phyloP scores from a whole-genome alignment of 2,113 vertebrate species.

The Cathartes aura region DNA sequence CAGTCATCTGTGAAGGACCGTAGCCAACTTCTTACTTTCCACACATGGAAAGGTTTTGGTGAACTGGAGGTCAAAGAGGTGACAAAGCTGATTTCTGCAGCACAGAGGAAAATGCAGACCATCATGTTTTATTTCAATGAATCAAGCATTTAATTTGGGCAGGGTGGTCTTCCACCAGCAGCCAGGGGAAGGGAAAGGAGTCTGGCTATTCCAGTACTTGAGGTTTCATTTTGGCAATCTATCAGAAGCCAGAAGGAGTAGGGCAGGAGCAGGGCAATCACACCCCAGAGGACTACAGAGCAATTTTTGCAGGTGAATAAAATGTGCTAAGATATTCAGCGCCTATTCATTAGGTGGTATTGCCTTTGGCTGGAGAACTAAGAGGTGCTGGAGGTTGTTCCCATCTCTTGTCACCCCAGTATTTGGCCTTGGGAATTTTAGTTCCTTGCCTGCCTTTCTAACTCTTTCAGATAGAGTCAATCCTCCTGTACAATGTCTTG shows the following conservation, averaged over 20 bases:
- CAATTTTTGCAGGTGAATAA: neutral
- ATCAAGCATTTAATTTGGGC: neutral
- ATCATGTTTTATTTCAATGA: neutral
- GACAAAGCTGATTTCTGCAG: neutral
- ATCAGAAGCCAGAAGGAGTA: neutral
- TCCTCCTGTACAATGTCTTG: neutral
- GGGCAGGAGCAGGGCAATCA: neutral
- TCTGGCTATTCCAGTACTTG: neutral
- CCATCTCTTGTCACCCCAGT: neutral
- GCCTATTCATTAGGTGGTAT: neutral
- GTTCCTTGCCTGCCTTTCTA: neutral
- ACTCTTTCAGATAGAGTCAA: neutral
- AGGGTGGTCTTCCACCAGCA: neutral
- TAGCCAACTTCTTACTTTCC: neutral
- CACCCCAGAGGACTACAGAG: neutral
- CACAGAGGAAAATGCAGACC: neutral
- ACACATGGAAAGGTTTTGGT: neutral
- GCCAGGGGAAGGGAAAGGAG: neutral
- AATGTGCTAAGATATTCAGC: neutral
- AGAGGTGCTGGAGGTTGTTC: neutral
- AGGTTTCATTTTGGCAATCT: neutral
- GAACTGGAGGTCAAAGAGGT: neutral
- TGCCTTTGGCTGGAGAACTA: neutral
- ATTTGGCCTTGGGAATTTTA: neutral
- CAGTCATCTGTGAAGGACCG: neutral